Conservation (phyloP, 1,140 invertebrate genomes). For the Leptinotarsa lineolata region DNA sequence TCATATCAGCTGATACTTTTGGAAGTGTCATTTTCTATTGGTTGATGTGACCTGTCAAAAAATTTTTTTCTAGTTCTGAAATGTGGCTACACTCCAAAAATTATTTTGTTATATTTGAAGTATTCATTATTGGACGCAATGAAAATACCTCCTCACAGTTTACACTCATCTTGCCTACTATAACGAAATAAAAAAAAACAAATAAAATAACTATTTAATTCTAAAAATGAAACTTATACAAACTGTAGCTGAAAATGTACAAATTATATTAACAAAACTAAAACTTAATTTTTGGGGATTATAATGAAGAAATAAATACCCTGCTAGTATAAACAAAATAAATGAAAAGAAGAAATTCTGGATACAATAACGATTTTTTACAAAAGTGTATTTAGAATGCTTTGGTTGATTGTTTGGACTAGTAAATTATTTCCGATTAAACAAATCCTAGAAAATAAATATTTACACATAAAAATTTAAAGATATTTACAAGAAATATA, state of each 20-base stretch:
- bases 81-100: too few relatives aligned
- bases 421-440: conserved; percentile 45
- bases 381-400: conserved; percentile 44
- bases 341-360: background rate
- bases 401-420: conserved; percentile 55
- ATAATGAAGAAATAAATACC: conserved; percentile 9
- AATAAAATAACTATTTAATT: conserved; percentile 8
- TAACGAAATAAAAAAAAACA: background rate
- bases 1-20: too few relatives aligned
- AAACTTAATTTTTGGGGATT: conserved; percentile 1
- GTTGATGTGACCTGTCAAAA: too few relatives aligned
- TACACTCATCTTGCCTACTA: background rate
- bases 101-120: too few relatives aligned
- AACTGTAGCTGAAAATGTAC: conserved; percentile 2
- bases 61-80: too few relatives aligned
- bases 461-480: conserved; percentile 25
- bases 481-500: conserved; percentile 28
- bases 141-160: background rate
- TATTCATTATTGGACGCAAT: too few relatives aligned
- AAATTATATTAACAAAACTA: conserved; percentile 10
- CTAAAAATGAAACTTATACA: conserved; percentile 15
- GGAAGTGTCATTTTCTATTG: too few relatives aligned
- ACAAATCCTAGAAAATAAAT: conserved; percentile 22
- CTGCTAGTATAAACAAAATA: background rate
- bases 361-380: conserved; percentile 34